phyloP scores from a whole-genome alignment of 2,888 invertebrate genomes.

The Archips xylosteana region DNA sequence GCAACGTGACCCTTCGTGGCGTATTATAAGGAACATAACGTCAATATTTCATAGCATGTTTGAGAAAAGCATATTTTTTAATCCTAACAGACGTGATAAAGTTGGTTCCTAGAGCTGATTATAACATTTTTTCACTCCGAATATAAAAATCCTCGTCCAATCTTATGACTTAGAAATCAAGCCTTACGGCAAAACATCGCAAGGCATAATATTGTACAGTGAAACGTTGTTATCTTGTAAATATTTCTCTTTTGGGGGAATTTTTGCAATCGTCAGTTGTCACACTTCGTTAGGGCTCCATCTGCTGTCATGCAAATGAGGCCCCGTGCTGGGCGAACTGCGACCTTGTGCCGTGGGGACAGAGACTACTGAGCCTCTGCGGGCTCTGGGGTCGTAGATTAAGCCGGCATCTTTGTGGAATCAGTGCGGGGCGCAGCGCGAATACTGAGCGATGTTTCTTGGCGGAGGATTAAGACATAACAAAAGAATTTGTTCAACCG shows the following conservation, averaged over 20 bases:
- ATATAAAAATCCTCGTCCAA: too few relatives aligned
- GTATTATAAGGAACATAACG: too few relatives aligned
- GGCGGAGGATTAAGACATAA: not conserved
- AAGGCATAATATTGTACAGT: not conserved
- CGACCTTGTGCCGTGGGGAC: not conserved
- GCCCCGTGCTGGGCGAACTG: not conserved
- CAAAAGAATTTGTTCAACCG: not conserved
- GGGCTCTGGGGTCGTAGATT: not conserved
- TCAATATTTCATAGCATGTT: too few relatives aligned
- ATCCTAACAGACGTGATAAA: too few relatives aligned
- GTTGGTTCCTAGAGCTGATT: too few relatives aligned
- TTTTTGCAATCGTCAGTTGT: conserved; percentile 9
- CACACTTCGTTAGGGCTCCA: conserved; percentile 7
- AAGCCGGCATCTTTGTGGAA: not conserved
- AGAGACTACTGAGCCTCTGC: not conserved
- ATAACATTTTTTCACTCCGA: too few relatives aligned
- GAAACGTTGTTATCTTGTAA: not conserved
- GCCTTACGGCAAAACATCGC: too few relatives aligned
- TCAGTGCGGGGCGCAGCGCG: not conserved
- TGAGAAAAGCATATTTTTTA: too few relatives aligned
- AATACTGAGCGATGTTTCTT: not conserved
- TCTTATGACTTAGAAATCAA: too few relatives aligned
- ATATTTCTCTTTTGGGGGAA: conserved; percentile 1
- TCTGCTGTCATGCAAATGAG: conserved; percentile 21
- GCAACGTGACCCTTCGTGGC: too few relatives aligned